Evolutionary conservation across 2,797 vertebrate genomes (phyloP).

Genomic region (Coregonus sp.): DNA sequence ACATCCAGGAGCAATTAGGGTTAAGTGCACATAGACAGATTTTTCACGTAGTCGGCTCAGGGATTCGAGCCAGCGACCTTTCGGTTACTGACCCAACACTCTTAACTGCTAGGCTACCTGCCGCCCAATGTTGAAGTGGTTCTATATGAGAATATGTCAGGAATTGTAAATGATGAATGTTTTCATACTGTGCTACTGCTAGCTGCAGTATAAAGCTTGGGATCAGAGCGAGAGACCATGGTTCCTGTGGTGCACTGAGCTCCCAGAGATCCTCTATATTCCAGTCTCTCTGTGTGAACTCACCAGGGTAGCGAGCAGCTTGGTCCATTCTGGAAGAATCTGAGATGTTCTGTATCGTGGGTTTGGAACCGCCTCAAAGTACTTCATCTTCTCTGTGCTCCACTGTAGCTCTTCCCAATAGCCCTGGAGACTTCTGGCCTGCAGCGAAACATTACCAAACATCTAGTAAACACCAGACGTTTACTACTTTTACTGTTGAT

Average conservation of each 20-base stretch:
- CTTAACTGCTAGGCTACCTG: too few species aligned
- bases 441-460: not conserved
- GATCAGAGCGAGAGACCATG: not conserved
- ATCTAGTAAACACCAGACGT: not conserved
- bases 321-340: constrained; percentile 79
- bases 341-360: constrained; percentile 77
- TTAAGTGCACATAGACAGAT: too few species aligned
- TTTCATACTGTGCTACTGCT: not conserved
- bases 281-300: not conserved
- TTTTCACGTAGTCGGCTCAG: too few species aligned
- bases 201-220: too few species aligned
- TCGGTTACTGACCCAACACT: too few species aligned
- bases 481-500: not conserved
- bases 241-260: not conserved
- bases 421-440: constrained; percentile 80
- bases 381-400: constrained; percentile 84
- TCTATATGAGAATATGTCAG: not conserved
- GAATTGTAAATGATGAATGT: not conserved
- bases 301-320: constrained; percentile 55
- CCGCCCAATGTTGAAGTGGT: too few species aligned
- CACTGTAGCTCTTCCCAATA: constrained; percentile 90
- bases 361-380: constrained; percentile 76
- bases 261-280: not conserved
- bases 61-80: too few species aligned
- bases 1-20: too few species aligned